Evolutionary conservation across 2,888 invertebrate species (phyloP).

Genomic region (Saturnia pavonia): DNA sequence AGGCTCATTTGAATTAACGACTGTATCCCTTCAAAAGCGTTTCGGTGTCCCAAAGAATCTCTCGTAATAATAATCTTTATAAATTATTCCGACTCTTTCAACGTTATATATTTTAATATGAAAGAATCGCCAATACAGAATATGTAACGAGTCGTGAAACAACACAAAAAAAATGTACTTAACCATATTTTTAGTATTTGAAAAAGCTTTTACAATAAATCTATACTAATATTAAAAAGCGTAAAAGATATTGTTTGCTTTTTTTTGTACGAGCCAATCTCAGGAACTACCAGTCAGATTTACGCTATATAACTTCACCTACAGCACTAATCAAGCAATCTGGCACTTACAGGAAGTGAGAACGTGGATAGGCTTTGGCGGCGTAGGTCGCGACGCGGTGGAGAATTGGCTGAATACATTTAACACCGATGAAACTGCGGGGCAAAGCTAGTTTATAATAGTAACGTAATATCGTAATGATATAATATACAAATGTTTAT

Average conservation of each 20-base stretch:
- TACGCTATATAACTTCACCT: too few species aligned
- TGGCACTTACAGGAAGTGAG: not conserved
- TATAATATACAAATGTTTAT: not conserved
- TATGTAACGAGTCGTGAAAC: not conserved
- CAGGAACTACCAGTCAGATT: too few species aligned
- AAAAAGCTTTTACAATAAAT: not conserved
- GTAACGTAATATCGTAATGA: not conserved
- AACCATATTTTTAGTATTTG: not conserved
- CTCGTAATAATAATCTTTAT: slow-evolving; percentile 16
- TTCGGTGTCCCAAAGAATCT: slow-evolving; percentile 15
- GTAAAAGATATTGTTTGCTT: too few species aligned
- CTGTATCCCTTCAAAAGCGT: slow-evolving; percentile 19
- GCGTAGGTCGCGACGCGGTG: too few species aligned
- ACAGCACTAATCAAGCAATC: too few species aligned
- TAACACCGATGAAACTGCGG: too few species aligned
- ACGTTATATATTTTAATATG: slow-evolving; percentile 9
- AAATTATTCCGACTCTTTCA: slow-evolving; percentile 11
- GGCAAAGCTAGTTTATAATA: not conserved
- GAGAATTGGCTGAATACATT: too few species aligned
- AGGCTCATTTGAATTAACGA: slow-evolving; percentile 24
- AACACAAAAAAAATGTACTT: not conserved
- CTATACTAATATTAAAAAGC: too few species aligned
- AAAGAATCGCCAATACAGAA: not conserved
- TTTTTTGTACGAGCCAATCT: too few species aligned
- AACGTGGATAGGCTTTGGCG: too few species aligned